Evolutionary conservation across 2,888 invertebrate genomes (phyloP).

Genomic region (Noctuana brunneofusca): DNA sequence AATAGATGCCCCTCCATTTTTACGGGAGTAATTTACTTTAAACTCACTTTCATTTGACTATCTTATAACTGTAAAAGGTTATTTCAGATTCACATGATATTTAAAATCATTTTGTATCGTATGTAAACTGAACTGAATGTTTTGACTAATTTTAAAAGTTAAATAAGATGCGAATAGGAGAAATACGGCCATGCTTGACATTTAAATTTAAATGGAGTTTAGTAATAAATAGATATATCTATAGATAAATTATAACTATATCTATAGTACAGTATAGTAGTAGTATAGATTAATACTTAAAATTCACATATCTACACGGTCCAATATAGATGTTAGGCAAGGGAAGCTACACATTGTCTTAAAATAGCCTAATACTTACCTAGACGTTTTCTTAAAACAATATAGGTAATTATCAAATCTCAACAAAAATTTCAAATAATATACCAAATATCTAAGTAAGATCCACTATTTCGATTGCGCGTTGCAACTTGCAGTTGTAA

Average conservation of each 20-base stretch:
- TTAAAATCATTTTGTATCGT: neutral
- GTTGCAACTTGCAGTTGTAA: conserved; percentile 1
- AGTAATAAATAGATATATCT: no score
- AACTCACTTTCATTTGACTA: conserved; percentile 64
- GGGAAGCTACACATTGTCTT: no score
- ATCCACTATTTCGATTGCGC: neutral
- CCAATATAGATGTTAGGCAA: no score
- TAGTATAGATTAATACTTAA: no score
- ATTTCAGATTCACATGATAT: conserved; percentile 48
- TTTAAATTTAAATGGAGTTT: neutral
- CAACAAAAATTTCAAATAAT: no score
- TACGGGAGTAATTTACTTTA: conserved; percentile 62
- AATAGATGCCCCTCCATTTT: conserved; percentile 65
- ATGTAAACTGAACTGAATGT: neutral
- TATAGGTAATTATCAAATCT: no score
- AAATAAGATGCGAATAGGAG: conserved; percentile 1
- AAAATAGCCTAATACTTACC: no score
- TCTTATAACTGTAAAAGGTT: conserved; percentile 49
- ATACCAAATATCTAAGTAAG: no score
- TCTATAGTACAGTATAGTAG: no score
- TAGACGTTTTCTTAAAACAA: no score
- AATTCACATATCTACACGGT: no score
- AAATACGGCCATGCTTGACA: neutral
- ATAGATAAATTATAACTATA: neutral
- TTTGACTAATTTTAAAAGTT: neutral